Evolutionary conservation across 2,888 invertebrate genomes (phyloP), one percentile per base, ranked within the genome.

Genomic region (Mamestra brassicae): DNA sequence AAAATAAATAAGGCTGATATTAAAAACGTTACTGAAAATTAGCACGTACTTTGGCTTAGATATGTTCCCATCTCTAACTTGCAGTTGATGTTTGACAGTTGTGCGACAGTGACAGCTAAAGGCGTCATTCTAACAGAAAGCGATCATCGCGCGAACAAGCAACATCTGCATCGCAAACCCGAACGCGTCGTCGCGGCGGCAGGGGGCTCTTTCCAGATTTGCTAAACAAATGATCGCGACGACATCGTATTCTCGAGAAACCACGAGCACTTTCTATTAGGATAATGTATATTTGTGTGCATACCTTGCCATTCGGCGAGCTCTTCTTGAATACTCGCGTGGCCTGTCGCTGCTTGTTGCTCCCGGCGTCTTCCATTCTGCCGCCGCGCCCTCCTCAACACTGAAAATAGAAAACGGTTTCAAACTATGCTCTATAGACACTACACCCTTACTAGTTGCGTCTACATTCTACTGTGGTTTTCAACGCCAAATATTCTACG

Each of bases 271-370:
- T 45, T 45, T 45, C 45, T 11, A 45, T 45, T 45, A 45, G 45
- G 45, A 45, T 11, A 11, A 45, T 50, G 50, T 5, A 4, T 4
- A 50, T 15, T 1, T 8, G 15, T 36, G 17, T 38, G 45, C 45
- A 47, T 95, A 98, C 98, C 97, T 99, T 99, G 92, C 99, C 99
- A 97, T 99, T 99, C 70, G 99, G 99, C 80, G 99, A 99, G 95
- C 99, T 99, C 95, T 99, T 99, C 97, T 99, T 99, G 97, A 99
- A 99, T 69, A 99, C 99, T 94, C 99, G 98, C 96, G 98, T 98
- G 86, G 98, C 98, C 91, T 98, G 98, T 81, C 98, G 97, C 93
- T 97, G 97, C 90, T 96, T 96, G 94, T 96, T 97, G 93, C 98
- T 97, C 94, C 97, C 97, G 89, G 97, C 97, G 97, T 98, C 98